Evolutionary conservation across 2,113 vertebrate species (phyloP).

Genomic region (Pseudorasbora parva): DNA sequence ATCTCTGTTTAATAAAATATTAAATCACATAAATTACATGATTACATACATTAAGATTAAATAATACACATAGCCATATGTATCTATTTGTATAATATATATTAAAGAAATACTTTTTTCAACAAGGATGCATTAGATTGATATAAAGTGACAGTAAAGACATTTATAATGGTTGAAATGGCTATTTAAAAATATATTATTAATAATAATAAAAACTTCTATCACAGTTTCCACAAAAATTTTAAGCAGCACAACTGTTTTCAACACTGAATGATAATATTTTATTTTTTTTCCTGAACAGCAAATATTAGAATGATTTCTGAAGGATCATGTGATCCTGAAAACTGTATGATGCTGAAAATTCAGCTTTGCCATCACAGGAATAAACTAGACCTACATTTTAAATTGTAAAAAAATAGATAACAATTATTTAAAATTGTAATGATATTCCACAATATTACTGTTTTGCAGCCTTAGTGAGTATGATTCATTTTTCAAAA

Average conservation of each 20-base stretch:
- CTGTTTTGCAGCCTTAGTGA: background rate
- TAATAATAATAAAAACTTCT: too few relatives aligned
- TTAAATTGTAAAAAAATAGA: background rate
- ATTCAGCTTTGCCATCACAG: background rate
- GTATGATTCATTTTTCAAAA: background rate
- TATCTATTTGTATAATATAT: too few relatives aligned
- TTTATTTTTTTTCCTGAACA: too few relatives aligned
- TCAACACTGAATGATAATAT: too few relatives aligned
- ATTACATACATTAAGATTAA: too few relatives aligned
- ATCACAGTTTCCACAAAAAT: too few relatives aligned
- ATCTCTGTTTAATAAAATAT: too few relatives aligned
- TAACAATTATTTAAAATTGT: background rate
- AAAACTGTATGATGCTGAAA: background rate
- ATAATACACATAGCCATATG: too few relatives aligned
- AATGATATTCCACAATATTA: background rate
- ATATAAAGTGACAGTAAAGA: background rate
- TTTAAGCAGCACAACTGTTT: background rate
- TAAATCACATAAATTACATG: too few relatives aligned
- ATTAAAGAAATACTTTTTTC: background rate
- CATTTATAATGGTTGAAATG: background rate
- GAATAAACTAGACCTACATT: background rate
- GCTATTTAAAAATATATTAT: too few relatives aligned
- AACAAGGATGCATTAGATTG: background rate
- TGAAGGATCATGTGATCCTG: background rate
- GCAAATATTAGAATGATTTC: background rate